Base-by-base conservation (phyloP, 2,888 invertebrate species). In the Synergus japonicus region DNA sequence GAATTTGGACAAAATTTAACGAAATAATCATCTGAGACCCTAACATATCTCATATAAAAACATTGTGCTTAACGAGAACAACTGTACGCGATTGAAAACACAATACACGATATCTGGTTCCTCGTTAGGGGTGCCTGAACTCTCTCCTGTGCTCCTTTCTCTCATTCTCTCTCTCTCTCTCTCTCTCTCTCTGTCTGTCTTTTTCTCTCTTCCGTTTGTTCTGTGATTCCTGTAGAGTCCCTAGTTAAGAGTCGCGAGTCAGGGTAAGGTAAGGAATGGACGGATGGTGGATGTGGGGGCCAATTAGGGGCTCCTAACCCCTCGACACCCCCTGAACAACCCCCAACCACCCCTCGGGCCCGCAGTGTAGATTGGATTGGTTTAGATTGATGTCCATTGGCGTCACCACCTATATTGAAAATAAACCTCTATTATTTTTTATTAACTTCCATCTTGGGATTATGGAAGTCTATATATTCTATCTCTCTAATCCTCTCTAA, bases 331-430 rank as follows among this genome's bases (percentile, higher is more conserved):
- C 86, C 85, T 82, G 83, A 84, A 84, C 85, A 84, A 84, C 85
- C 83, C 83, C 85, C 85, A 77, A 82, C 86, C 84, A 82, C 84
- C 84, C 83, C 83, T 83, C 83, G 85, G 85, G 86, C 87, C 89
- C 87, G 87, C 88, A 88, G 87, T 86, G 87, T 87, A 87, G 87
- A 89, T 89, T 89, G 88, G 88, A 89, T 89, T 88, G 89, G 88
- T 88, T 89, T 87, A 88, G 86, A 89, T 89, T 87, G 88, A 87
- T 85, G 85, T 82, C 79, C 87, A 87, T 79, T 84, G 87, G 88
- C 87, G 88, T 84, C 85, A 84, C 82, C 79, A 79, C 78, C 1
- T 60, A 9, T 2, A 80, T 80, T 44, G 13, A 37, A 65, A 65
- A 41, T 37, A 65, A 65, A 65, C 41, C 15, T 37, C 4, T 22